Evolutionary conservation across 1,140 invertebrate genomes (phyloP).

Genomic region (Leptopilina clavipes): DNA sequence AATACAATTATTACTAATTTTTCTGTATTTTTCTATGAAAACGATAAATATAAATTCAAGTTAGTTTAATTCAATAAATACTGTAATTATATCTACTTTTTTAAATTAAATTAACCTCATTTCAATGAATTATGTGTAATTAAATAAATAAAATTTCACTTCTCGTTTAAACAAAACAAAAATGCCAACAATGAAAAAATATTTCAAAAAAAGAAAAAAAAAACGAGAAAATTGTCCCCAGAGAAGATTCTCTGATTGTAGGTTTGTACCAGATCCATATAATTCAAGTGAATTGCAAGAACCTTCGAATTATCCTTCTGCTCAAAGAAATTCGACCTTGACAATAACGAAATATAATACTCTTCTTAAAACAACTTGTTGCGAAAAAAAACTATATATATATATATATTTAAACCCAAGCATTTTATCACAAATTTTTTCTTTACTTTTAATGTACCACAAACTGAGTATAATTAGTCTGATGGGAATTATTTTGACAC

Average conservation of each 20-base stretch:
- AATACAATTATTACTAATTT: too few relatives aligned
- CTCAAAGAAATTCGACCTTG: conserved; percentile 14
- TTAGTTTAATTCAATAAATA: too few relatives aligned
- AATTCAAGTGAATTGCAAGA: conserved; percentile 7
- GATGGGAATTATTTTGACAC: conserved; percentile 10
- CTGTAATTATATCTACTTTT: too few relatives aligned
- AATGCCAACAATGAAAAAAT: neutral
- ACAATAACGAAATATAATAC: conserved; percentile 23
- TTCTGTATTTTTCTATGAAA: too few relatives aligned
- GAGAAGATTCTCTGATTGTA: neutral
- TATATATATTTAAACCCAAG: neutral
- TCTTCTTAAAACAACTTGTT: conserved; percentile 19
- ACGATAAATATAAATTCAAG: too few relatives aligned
- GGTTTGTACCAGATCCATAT: neutral
- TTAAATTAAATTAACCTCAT: too few relatives aligned
- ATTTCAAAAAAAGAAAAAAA: too few relatives aligned
- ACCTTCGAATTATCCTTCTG: conserved; percentile 5
- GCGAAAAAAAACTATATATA: neutral
- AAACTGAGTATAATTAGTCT: conserved; percentile 25
- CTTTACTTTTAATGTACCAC: too few relatives aligned
- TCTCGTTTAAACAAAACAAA: neutral
- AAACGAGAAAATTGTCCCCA: neutral
- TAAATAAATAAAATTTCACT: too few relatives aligned
- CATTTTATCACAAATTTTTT: neutral
- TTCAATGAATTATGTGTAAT: too few relatives aligned